phyloP scores from a whole-genome alignment of 2,888 invertebrate species.

The Pristionchus fissidentatus region DNA sequence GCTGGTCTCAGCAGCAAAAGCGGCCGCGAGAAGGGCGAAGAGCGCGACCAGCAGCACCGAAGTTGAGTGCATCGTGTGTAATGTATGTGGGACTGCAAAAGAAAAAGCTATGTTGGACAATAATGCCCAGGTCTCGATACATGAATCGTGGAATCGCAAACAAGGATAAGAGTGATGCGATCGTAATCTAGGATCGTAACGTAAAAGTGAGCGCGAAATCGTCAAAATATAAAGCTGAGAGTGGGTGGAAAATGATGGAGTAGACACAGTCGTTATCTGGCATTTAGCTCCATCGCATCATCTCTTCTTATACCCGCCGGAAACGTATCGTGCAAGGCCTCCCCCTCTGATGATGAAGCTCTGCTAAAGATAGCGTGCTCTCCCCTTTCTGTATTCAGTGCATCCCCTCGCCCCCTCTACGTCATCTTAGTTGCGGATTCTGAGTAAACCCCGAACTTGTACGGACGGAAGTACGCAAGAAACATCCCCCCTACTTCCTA shows the following conservation, averaged over 20 bases:
- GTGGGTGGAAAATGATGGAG: too few relatives aligned
- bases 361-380: slow-evolving; percentile 12
- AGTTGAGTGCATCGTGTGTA: slow-evolving; percentile 17
- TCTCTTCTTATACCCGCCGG: background rate
- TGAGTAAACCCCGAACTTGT: background rate
- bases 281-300: background rate
- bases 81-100: slow-evolving; percentile 3
- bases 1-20: background rate
- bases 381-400: background rate
- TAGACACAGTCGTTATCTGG: too few relatives aligned
- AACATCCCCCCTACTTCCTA: too few relatives aligned
- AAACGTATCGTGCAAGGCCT: slow-evolving; percentile 5
- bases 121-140: too few relatives aligned
- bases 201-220: background rate
- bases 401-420: too few relatives aligned
- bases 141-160: too few relatives aligned
- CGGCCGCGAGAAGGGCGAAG: background rate
- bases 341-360: background rate
- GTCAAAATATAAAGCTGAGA: too few relatives aligned
- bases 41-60: slow-evolving; percentile 21
- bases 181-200: too few relatives aligned
- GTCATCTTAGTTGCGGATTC: background rate
- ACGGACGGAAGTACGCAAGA: slow-evolving; percentile 8
- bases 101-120: too few relatives aligned
- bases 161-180: too few relatives aligned